Evolutionary conservation across 2,888 invertebrate genomes (phyloP).

Genomic region (Sphecodes monilicornis): DNA sequence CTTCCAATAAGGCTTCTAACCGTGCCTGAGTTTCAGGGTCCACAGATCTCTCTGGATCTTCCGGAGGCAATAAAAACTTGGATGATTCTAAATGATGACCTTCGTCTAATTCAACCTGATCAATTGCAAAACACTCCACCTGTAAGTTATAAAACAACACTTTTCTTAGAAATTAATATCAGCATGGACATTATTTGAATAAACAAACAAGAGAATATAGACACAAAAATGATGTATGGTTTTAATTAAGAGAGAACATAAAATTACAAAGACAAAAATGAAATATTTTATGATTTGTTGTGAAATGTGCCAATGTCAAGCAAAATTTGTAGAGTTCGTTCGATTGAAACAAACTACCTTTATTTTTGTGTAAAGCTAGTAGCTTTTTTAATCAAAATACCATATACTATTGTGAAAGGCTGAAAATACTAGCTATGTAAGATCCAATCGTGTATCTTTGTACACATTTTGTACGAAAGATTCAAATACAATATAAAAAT

Average conservation of each 20-base stretch:
- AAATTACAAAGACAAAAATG: neutral
- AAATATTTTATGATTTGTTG: neutral
- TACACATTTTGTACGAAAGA: neutral
- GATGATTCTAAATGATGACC: conserved; percentile 87
- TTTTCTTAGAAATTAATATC: neutral
- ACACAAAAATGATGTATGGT: neutral
- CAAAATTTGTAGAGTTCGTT: neutral
- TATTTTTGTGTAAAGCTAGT: neutral
- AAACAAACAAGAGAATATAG: neutral
- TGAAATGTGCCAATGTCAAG: neutral
- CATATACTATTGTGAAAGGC: neutral
- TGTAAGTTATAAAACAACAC: conserved; percentile 79
- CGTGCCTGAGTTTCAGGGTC: conserved; percentile 95
- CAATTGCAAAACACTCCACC: conserved; percentile 91
- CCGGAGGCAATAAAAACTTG: conserved; percentile 88
- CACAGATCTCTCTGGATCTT: conserved; percentile 89
- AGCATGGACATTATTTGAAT: neutral
- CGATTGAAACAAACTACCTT: neutral
- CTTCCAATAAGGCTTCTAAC: conserved; percentile 96
- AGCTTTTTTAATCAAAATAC: neutral
- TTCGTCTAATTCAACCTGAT: conserved; percentile 88
- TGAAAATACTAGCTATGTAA: neutral
- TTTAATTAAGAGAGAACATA: neutral
- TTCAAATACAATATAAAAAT: neutral
- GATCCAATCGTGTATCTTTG: neutral